Percentiles rank a stretch among this genome's conserved stretches.
Evolutionary conservation across 2,113 vertebrate genomes (phyloP).

Genomic region (Percina caprodes): DNA sequence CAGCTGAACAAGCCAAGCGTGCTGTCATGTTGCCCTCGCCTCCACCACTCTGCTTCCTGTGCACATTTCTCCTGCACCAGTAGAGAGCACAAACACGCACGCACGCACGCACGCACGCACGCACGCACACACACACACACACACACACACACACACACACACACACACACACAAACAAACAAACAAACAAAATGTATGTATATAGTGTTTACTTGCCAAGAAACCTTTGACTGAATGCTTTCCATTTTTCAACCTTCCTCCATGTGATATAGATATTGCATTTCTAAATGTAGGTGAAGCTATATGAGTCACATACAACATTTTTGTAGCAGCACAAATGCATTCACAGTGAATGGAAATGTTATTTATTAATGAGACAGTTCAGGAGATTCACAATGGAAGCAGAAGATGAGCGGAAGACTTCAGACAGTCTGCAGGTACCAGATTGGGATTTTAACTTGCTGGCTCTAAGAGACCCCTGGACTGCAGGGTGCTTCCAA

Average conservation of each 20-base stretch:
- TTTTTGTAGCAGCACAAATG: neutral
- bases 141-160: no score
- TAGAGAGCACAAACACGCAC: neutral
- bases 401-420: neutral
- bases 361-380: neutral
- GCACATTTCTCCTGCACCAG: constrained; percentile 39
- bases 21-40: constrained; percentile 59
- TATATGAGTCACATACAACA: neutral
- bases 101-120: neutral
- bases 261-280: no score
- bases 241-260: neutral
- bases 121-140: neutral
- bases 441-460: neutral
- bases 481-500: neutral
- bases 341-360: neutral
- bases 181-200: neutral
- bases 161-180: no score
- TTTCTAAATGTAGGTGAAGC: neutral
- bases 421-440: neutral
- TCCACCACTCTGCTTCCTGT: constrained; percentile 52
- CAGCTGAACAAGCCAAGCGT: constrained; percentile 67
- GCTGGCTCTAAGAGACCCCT: constrained; percentile 8
- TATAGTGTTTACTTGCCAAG: neutral
- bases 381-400: neutral
- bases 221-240: neutral